Evolutionary conservation across 2,888 invertebrate species (phyloP).

Genomic region (Rhingia campestris): DNA sequence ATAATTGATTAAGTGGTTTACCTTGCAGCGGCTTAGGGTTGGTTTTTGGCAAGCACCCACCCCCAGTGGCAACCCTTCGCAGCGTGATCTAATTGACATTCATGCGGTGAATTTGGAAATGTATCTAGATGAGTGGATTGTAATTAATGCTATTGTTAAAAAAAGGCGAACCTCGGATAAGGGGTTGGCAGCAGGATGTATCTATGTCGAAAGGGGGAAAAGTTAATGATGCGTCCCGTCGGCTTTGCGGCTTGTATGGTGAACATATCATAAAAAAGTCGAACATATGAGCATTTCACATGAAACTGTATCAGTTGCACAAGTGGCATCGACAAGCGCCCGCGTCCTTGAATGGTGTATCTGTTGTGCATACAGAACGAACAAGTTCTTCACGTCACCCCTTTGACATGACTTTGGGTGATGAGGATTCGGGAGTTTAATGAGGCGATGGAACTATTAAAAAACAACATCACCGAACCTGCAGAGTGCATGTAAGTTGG

Average conservation of each 20-base stretch:
- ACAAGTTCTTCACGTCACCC: constrained; percentile 37
- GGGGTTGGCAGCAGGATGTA: constrained; percentile 53
- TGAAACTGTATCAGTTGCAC: constrained; percentile 73
- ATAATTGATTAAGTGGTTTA: constrained; percentile 71
- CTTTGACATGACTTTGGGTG: constrained; percentile 56
- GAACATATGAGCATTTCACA: constrained; percentile 72
- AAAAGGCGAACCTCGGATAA: constrained; percentile 38
- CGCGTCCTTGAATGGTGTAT: constrained; percentile 60
- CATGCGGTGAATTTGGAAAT: constrained; percentile 71
- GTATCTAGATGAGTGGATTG: constrained; percentile 72
- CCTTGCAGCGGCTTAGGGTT: constrained; percentile 50
- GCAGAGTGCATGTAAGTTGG: constrained; percentile 36
- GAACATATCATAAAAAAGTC: constrained; percentile 62
- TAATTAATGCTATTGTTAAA: constrained; percentile 73
- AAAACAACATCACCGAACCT: constrained; percentile 48
- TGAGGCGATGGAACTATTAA: constrained; percentile 61
- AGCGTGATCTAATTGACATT: constrained; percentile 55
- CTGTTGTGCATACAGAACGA: neutral
- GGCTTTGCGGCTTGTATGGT: constrained; percentile 39
- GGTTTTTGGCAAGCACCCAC: constrained; percentile 6
- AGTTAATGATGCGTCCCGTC: constrained; percentile 72
- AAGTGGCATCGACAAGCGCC: constrained; percentile 66
- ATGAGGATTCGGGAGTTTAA: constrained; percentile 32
- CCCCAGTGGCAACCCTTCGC: constrained; percentile 15
- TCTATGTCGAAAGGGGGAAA: constrained; percentile 42